Evolutionary conservation across 1,140 invertebrate species (phyloP).

Genomic region (Sitobion miscanthi): DNA sequence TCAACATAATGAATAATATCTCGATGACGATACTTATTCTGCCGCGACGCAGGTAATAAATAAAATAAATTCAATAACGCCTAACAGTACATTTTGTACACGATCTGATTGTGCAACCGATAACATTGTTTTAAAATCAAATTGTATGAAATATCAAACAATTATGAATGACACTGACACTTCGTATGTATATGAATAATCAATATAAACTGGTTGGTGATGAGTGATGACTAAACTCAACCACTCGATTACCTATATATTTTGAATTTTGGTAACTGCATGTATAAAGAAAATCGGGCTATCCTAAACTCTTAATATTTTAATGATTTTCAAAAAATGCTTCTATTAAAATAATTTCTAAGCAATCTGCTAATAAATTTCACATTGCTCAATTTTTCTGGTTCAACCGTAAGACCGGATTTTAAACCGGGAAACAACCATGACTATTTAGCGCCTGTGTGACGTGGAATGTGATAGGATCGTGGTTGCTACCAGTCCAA

Average conservation of each 20-base stretch:
- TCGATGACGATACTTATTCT: neutral
- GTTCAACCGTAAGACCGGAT: no score
- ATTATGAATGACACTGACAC: neutral
- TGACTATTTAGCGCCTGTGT: no score
- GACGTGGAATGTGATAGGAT: no score
- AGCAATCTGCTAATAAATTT: no score
- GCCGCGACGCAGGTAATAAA: neutral
- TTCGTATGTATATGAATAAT: neutral
- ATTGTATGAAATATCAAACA: neutral
- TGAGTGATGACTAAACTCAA: neutral
- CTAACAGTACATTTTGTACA: neutral
- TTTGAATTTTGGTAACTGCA: neutral
- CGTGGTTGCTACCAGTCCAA: no score
- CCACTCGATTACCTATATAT: neutral
- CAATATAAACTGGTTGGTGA: neutral
- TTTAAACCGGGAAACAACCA: no score
- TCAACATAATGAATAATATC: neutral
- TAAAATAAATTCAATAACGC: neutral
- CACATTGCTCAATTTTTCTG: no score
- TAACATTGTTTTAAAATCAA: slow-evolving; percentile 5
- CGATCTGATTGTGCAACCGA: neutral
- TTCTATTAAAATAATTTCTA: neutral
- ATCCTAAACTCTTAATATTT: neutral
- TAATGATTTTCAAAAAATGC: neutral
- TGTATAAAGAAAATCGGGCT: neutral